Conservation (phyloP, 2,888 invertebrate genomes). For the Eristalis arbustorum region DNA sequence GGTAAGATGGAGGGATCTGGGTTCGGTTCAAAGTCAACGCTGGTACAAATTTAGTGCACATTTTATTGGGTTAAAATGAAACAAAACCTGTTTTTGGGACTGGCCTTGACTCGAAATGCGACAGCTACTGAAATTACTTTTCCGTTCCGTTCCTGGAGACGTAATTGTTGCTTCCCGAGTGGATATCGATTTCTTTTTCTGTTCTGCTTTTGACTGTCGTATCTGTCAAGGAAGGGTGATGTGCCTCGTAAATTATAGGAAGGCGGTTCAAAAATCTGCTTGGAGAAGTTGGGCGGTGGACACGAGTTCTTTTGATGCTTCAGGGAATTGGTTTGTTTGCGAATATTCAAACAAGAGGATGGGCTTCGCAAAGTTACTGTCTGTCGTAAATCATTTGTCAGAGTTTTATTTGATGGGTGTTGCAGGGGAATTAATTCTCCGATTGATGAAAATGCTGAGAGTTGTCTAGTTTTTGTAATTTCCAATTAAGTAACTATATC, state of each 20-base stretch:
- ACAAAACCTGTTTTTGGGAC: slow-evolving; percentile 2
- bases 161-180: not conserved
- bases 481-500: not conserved
- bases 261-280: not conserved
- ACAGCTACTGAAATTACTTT: not conserved
- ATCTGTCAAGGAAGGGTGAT: not conserved
- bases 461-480: not conserved
- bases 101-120: not conserved
- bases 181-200: slow-evolving; percentile 6
- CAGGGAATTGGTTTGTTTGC: not conserved
- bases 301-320: not conserved
- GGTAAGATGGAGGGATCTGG: not conserved
- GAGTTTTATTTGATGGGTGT: not conserved
- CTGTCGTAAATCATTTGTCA: not conserved
- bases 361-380: not conserved
- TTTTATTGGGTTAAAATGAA: not conserved
- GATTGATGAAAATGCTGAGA: not conserved
- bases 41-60: not conserved
- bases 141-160: not conserved
- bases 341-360: not conserved
- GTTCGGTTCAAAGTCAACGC: not conserved
- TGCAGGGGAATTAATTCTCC: not conserved
- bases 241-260: not conserved
- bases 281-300: not conserved
- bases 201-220: not conserved